Evolutionary conservation across 2,888 invertebrate species (phyloP), one percentile per base, ranked within the genome.

Genomic region (Cantharis nigra): DNA sequence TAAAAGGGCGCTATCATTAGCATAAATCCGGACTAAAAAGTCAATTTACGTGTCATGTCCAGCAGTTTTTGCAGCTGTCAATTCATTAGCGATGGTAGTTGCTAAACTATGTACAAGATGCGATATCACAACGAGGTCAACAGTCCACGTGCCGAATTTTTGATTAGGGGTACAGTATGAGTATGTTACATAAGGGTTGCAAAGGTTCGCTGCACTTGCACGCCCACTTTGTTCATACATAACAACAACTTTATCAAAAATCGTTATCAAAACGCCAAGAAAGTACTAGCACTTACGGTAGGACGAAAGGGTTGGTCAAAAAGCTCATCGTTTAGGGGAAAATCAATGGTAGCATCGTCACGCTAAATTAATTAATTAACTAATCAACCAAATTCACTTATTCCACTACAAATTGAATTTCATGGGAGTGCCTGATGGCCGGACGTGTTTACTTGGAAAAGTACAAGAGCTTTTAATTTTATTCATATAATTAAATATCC

Each of bases 51-150:
- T 74, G 74, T 28, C 49, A 28, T 74, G 74, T 74, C 69, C 74
- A 63, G 74, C 30, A 74, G 74, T 70, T 70, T 63, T 63, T 67
- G 71, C 75, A 75, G 75, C 75, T 75, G 75, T 75, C 71, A 67
- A 75, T 71, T 75, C 75, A 71, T 75, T 75, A 75, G 71, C 67
- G 75, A 75, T 71, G 75, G 65, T 16, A 64, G 64, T 63, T 62
- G 62, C 71, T 75, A 75, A 75, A 75, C 67, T 30, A 49, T 14
- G 72, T 9, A 62, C 33, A 69, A 67, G 75, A 71, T 75, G 62
- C 71, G 23, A 70, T 70, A 33, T 70, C 63, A 63, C 62, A 63
- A 30, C 63, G 13, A 63, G 74, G 74, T 70, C 69, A 74, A 18
- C 20, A 70, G 28, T 69, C 14, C 74, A 70, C 74, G 74, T 74